phyloP scores from a whole-genome alignment of 2,888 invertebrate genomes.

The Oscheius myriophilus region DNA sequence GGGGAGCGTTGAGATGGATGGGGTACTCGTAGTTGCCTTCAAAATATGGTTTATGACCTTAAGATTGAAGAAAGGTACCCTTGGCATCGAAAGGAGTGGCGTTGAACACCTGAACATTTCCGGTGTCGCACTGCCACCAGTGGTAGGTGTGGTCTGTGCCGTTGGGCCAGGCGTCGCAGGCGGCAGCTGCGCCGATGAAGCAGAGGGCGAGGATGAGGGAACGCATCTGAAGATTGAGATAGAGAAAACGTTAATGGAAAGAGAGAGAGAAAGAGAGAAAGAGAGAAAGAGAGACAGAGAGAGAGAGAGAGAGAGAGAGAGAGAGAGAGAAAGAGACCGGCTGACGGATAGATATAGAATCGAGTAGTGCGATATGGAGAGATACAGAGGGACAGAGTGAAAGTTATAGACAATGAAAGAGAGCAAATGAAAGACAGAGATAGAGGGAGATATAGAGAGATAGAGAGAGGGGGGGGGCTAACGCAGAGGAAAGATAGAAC shows the following conservation, averaged over 20 bases:
- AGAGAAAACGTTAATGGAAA: not conserved
- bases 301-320: not conserved
- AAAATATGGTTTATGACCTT: not conserved
- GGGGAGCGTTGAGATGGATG: constrained; percentile 51
- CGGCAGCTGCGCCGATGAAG: not conserved
- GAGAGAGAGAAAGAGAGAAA: not conserved
- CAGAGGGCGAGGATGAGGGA: constrained; percentile 10
- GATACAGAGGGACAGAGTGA: not conserved
- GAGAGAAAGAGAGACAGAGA: not conserved
- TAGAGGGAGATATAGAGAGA: too few relatives aligned
- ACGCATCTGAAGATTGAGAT: constrained; percentile 10
- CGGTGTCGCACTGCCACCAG: constrained; percentile 56
- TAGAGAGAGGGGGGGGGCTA: too few relatives aligned
- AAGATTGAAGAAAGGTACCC: constrained; percentile 4
- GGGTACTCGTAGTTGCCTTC: constrained; percentile 55
- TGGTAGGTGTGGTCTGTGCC: constrained; percentile 53
- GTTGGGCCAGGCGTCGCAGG: constrained; percentile 42
- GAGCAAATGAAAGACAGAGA: too few relatives aligned
- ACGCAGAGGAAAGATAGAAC: too few relatives aligned
- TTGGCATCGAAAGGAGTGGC: constrained; percentile 19
- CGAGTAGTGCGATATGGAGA: too few relatives aligned
- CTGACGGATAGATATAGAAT: too few relatives aligned
- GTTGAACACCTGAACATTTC: constrained; percentile 21
- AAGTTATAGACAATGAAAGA: not conserved
- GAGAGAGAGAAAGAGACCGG: not conserved